Evolutionary conservation across 2,888 invertebrate genomes (phyloP).

Genomic region (Metellina segmentata): DNA sequence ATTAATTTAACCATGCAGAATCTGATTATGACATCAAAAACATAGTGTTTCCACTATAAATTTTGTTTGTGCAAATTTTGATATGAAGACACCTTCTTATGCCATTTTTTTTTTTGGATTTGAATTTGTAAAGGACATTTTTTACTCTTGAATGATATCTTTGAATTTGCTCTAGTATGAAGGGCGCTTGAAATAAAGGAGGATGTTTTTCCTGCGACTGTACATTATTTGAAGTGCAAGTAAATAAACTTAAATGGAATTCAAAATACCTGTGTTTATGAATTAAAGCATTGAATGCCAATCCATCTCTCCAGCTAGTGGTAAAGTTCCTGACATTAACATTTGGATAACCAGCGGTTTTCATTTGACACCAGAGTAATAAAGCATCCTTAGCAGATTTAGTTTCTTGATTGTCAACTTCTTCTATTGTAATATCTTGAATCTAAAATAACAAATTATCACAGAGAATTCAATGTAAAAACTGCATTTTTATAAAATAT

Average conservation of each 20-base stretch:
- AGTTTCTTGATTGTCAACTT: constrained; percentile 99
- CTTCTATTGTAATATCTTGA: constrained; percentile 99
- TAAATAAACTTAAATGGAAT: background rate
- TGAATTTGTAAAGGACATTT: too few relatives aligned
- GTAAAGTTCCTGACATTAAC: constrained; percentile 99
- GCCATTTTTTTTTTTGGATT: too few relatives aligned
- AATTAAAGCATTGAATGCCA: constrained; percentile 99
- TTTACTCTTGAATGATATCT: too few relatives aligned
- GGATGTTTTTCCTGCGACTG: too few relatives aligned
- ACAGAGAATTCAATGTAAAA: background rate
- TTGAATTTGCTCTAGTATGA: too few relatives aligned
- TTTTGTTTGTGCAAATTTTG: too few relatives aligned
- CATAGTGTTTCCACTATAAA: too few relatives aligned
- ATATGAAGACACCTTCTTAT: too few relatives aligned
- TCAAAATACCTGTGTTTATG: constrained; percentile 89
- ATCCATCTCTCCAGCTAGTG: constrained; percentile 98
- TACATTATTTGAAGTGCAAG: too few relatives aligned
- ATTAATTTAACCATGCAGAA: too few relatives aligned
- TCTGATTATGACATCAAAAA: too few relatives aligned
- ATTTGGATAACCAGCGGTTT: constrained; percentile 99
- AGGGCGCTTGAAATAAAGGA: too few relatives aligned
- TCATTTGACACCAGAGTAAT: constrained; percentile 99
- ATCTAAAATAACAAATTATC: constrained; percentile 83
- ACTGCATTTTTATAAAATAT: background rate
- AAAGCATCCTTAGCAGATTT: constrained; percentile 97